phyloP scores from a whole-genome alignment of 2,113 vertebrate genomes.

The Neotoma lepida region DNA sequence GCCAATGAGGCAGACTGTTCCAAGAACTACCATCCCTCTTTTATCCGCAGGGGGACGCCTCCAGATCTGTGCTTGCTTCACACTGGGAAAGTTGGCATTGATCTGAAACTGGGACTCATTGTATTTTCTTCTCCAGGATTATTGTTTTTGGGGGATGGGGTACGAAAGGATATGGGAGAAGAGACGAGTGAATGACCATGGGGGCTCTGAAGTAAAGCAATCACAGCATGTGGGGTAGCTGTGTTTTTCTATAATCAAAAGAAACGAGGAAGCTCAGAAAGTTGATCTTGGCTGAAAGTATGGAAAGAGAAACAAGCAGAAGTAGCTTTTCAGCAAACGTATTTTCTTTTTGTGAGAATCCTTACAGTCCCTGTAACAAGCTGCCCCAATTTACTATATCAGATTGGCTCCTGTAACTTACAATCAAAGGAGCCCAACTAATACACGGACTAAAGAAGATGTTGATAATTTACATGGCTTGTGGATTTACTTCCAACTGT shows the following conservation, averaged over 20 bases:
- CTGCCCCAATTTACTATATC: constrained; percentile 40
- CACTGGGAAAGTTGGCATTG: not conserved
- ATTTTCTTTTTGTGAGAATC: constrained; percentile 13
- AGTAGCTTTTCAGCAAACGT: not conserved
- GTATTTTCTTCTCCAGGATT: not conserved
- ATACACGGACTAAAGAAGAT: constrained; percentile 35
- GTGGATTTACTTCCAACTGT: constrained; percentile 47
- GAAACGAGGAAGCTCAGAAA: not conserved
- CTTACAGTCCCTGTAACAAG: constrained; percentile 9
- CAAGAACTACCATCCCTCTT: not conserved
- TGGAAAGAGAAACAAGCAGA: constrained; percentile 33
- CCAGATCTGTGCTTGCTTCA: not conserved
- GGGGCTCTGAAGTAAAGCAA: not conserved
- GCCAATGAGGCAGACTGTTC: not conserved
- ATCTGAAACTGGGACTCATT: not conserved
- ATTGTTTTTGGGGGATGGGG: not conserved
- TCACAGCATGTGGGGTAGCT: not conserved
- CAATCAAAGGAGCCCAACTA: constrained; percentile 27
- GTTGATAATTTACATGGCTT: constrained; percentile 48
- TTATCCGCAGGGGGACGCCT: not conserved
- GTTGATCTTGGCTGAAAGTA: not conserved
- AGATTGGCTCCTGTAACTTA: constrained; percentile 51
- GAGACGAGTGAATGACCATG: not conserved
- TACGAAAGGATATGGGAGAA: not conserved
- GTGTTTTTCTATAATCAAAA: not conserved